Percentiles rank a stretch among this genome's conserved stretches.
Conservation (phyloP, 2,888 invertebrate genomes). For the Hypolimnas misippus region DNA sequence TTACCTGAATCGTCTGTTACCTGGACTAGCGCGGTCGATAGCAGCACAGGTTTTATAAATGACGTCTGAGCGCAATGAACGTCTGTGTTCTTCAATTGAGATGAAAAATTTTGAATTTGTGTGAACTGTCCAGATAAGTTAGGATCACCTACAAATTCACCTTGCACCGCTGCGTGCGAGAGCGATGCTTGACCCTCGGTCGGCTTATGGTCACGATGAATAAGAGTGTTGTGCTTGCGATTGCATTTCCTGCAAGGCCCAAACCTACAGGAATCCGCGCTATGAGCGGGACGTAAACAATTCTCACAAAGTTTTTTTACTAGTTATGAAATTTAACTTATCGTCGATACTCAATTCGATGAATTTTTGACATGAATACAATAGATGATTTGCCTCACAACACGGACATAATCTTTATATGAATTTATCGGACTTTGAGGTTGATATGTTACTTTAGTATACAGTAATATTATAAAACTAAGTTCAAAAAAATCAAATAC, state of each 20-base stretch:
- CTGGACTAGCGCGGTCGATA: constrained; percentile 44
- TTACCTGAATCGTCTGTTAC: constrained; percentile 17
- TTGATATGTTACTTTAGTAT: too few relatives aligned
- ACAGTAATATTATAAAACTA: too few relatives aligned
- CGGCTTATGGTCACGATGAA: constrained; percentile 12
- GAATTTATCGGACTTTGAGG: too few relatives aligned
- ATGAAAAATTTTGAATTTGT: too few relatives aligned
- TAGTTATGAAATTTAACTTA: constrained; percentile 18
- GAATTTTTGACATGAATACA: too few relatives aligned
- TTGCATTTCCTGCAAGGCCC: constrained; percentile 37
- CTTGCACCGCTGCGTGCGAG: background rate
- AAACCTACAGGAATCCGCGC: constrained; percentile 14
- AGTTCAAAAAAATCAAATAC: too few relatives aligned
- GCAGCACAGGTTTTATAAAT: constrained; percentile 30
- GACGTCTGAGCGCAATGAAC: background rate
- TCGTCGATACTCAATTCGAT: too few relatives aligned
- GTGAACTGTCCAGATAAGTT: too few relatives aligned
- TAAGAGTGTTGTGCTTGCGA: constrained; percentile 33
- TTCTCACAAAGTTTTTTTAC: constrained; percentile 25
- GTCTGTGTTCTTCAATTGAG: background rate
- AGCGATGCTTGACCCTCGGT: background rate
- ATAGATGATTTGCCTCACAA: too few relatives aligned
- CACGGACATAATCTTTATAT: too few relatives aligned
- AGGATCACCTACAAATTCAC: background rate
- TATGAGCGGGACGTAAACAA: constrained; percentile 27